These are phyloP conservation scores for Ophioninae sp. DNA, from an alignment of 2,888 invertebrate species.

Conservation along the genomic window DNA sequence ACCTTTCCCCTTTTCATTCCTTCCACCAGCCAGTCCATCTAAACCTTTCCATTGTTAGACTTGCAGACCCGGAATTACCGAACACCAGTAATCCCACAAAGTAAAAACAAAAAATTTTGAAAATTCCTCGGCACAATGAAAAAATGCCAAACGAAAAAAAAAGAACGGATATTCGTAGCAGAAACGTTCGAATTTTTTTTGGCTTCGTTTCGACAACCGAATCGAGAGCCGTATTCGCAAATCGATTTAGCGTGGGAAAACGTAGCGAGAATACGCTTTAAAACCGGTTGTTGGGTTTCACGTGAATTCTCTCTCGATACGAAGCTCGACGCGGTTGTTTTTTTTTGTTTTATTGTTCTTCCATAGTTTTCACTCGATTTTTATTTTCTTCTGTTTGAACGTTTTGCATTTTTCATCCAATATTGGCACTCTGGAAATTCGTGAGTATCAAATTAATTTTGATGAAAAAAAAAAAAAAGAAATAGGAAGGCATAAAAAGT, in stretches of 20 bases:
- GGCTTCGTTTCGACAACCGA: not conserved
- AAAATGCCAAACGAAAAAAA: not conserved
- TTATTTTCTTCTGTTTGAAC: not conserved
- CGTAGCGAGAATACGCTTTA: constrained; percentile 1
- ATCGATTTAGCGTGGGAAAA: constrained; percentile 31
- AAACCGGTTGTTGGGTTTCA: constrained; percentile 13
- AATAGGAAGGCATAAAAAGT: too few relatives aligned
- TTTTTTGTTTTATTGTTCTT: constrained; percentile 22
- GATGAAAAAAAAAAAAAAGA: too few relatives aligned
- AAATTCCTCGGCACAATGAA: not conserved
- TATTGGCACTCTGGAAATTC: too few relatives aligned
- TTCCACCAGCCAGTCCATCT: too few relatives aligned
- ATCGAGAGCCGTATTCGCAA: constrained; percentile 18
- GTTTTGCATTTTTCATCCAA: too few relatives aligned
- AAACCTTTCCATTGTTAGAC: not conserved
- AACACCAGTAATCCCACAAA: not conserved
- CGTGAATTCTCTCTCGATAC: constrained; percentile 33
- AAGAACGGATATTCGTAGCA: not conserved
- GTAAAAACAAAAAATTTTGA: not conserved
- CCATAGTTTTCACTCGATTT: not conserved
- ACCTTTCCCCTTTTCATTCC: too few relatives aligned
- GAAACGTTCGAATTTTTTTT: not conserved
- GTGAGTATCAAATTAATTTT: too few relatives aligned
- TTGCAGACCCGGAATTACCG: not conserved
- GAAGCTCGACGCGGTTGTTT: constrained; percentile 16